Evolutionary conservation across 2,113 vertebrate genomes (phyloP).

Genomic region (Leucopternis melanops): DNA sequence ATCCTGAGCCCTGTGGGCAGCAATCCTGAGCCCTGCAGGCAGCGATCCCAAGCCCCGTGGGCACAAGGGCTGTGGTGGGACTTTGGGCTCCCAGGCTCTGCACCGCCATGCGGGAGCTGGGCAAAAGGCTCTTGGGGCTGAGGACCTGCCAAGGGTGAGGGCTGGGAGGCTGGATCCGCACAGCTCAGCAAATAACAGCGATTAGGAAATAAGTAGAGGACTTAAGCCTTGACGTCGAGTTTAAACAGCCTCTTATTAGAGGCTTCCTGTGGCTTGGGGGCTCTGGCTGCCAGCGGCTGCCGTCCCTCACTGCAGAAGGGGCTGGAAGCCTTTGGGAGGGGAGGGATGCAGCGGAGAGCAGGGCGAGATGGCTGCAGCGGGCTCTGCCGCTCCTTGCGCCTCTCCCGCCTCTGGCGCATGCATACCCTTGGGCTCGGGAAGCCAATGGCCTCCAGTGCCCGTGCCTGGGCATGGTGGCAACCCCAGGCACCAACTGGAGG

Average conservation of each 20-base stretch:
- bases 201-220: constrained; percentile 39
- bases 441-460: accelerated
- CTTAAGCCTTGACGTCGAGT: constrained; percentile 13
- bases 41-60: accelerated
- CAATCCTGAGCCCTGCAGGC: not conserved
- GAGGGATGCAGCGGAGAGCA: not conserved
- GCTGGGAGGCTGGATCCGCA: not conserved
- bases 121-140: not conserved
- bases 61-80: not conserved
- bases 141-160: not conserved
- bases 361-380: not conserved
- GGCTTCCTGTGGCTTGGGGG: constrained; percentile 47
- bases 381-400: not conserved
- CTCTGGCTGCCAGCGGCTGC: not conserved
- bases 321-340: not conserved
- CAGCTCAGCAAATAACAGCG: constrained; percentile 40
- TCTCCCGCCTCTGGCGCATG: accelerated
- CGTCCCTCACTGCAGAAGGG: not conserved
- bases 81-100: not conserved
- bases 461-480: accelerated
- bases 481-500: not conserved
- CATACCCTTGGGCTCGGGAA: accelerated
- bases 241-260: constrained; percentile 51
- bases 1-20: not conserved
- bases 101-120: not conserved